Base-by-base conservation (phyloP, 1,140 invertebrate genomes). In the Drosophila bocki region DNA sequence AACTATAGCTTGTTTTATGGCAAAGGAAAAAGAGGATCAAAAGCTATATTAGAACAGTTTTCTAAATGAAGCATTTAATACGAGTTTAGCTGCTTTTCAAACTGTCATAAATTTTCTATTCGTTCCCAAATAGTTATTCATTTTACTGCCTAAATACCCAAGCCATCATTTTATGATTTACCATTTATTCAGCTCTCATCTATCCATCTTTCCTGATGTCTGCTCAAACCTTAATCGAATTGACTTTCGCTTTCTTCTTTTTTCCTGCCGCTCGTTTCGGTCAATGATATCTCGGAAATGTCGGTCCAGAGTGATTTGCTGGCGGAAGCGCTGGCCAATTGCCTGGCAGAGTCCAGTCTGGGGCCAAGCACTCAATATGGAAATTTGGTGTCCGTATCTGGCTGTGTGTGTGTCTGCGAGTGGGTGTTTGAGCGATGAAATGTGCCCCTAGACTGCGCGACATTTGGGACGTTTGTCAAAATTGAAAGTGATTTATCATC, bases 401-500 rank as follows among this genome's bases (percentile, higher is more conserved):
- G 29, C 33, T 51, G 15, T 51, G 48, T 17, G 47, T 48, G 47
- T 53, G 61, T 35, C 39, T 41, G 17, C 19, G 53, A 44, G 71
- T 63, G 57, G 51, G 56, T 63, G 69, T 63, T 45, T 79, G 62
- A 41, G 69, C 75, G 83, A 79, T 76, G 83, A 86, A 87, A 86
- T 87, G 79, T 76, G 62, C 70, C 29, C 39, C 64, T 47, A 41
- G 45, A 42, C 70, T 76, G 76, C 58, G 76, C 64, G 77, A 80
- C 80, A 88, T 80, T 87, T 87, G 83, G 78, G 80, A 87, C 80
- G 84, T 87, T 88, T 88, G 83, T 88, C 84, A 88, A 83, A 87
- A 87, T 88, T 88, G 80, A 87, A 87, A 83, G 71, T 87, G 84
- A 87, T 87, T 87, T 87, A 87, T 87, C 83, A 83, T 80, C 82